These are phyloP conservation scores for Drosophila austrosaltans DNA, from an alignment of 2,888 invertebrate species.

Conservation along the genomic window DNA sequence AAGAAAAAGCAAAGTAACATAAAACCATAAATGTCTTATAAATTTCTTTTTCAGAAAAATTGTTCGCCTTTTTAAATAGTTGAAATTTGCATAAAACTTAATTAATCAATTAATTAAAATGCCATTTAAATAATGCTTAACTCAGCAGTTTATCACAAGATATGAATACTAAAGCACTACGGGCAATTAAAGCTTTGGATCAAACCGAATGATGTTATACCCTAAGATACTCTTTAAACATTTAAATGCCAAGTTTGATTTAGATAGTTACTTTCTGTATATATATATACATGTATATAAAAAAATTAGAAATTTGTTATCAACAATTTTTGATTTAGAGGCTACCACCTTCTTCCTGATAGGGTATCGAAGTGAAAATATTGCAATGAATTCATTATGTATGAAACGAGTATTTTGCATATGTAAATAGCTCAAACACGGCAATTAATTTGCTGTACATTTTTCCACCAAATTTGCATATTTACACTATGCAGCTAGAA, in stretches of 20 bases:
- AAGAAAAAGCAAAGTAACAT: neutral
- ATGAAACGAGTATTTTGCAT: constrained; percentile 22
- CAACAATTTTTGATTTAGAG: too few species aligned
- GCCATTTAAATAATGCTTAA: constrained; percentile 4
- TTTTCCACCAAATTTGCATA: constrained; percentile 21
- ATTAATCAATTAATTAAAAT: constrained; percentile 15
- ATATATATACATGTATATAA: neutral
- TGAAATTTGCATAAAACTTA: constrained; percentile 7
- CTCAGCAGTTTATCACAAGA: constrained; percentile 1
- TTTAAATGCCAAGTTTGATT: too few species aligned
- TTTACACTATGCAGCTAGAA: constrained; percentile 1
- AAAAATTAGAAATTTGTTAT: neutral
- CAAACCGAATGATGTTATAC: neutral
- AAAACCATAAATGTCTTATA: neutral
- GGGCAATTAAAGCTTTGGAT: neutral
- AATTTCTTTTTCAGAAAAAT: neutral
- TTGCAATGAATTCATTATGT: constrained; percentile 12
- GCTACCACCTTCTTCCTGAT: too few species aligned
- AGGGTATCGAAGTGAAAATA: neutral
- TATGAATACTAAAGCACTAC: neutral
- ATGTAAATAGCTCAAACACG: constrained; percentile 20
- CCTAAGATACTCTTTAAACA: neutral
- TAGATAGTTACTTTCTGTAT: neutral
- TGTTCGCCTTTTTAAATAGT: neutral
- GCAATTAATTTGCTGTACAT: constrained; percentile 40